Evolutionary conservation across 2,797 vertebrate genomes (phyloP), one percentile per base, ranked within the genome.

Genomic region (Graptemys geographica): DNA sequence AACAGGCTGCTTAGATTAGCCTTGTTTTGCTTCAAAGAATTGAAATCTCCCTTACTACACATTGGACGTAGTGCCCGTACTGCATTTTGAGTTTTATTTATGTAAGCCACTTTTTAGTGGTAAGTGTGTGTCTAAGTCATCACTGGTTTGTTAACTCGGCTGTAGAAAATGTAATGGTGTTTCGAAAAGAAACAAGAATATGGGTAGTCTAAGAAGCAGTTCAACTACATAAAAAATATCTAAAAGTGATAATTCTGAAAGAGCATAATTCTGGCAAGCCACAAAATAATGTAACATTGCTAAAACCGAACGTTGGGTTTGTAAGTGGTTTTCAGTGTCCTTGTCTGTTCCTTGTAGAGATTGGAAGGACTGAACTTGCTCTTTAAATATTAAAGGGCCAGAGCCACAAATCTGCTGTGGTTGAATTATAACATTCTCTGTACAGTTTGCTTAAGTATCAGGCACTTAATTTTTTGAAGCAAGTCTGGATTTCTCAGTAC

Each of bases 381-480:
- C 55, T 97, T 97, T 94, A 96, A 96, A 90, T 96, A 94, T 88
- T 96, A 81, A 96, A 95, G 86, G 55, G 52, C 72, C 84, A 96
- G 90, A 95, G 78, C 23, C 80, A 87, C 57, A 83, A 84, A 78
- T 90, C 83, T 87, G 37, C 69, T 94, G 83, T 23, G 4, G 41
- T 87, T 91, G 80, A 92, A 76, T 57, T 55, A n/a, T 91, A 72
- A 59, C 19, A 6, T 78, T 87, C 81, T 96, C 37, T 69, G 27
- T 87, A 55, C 59, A 80, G 82, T 91, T 31, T 44, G 49, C 91
- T 76, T 41, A 57, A 87, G 47, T 41, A 76, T 83, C 56, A 78
- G 11, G 55, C 28, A 51, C n/a, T 83, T 83, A 59, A 86, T 81
- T 84, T 37, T 94, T 94, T 31, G 91, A 87, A 93, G 25, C 57